Evolutionary conservation across 1,140 invertebrate species (phyloP), one percentile per base, ranked within the genome.

Genomic region (Drosophila oshimai): DNA sequence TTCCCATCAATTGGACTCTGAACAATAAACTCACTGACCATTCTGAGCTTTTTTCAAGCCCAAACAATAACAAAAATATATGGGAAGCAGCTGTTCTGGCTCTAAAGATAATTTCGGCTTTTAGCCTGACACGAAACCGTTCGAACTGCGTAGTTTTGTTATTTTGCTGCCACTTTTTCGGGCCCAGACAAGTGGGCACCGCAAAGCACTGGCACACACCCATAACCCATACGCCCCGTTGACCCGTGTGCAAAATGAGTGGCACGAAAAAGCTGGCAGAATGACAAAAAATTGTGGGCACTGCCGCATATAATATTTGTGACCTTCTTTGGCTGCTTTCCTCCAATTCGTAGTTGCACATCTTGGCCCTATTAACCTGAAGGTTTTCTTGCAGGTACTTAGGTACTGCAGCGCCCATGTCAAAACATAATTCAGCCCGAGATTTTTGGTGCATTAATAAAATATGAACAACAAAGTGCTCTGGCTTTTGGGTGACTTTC

Each of bases 161-260:
- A 58, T 34, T 36, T 54, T 2, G 54, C 29, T 60, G 58, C 36
- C 37, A 45, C 37, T 42, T 60, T 44, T 49, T 69, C 9, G 9
- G 20, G 5, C 26, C 79, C 69, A 83, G 78, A 83, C 78, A 69
- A 77, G 47, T 60, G 44, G 78, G 78, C 78, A 77, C 78, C 78
- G 29, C 15, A 36, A 58, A 36, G 22, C 12, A 28, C 55, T 13
- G 45, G 17, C 24, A 45, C 34, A 22, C n/a, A n/a, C n/a, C n/a
- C n/a, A 24, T 33, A 17, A 50, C 47, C 42, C 44, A 50, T 36
- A 29, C 51, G 71, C 31, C 57, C 55, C 45, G 58, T 51, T 77
- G 60, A 67, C 41, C 73, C 54, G 69, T 57, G 50, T 28, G 15
- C 41, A 39, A 17, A 28, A 24, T 31, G n/a, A 13, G 28, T 44